These are phyloP conservation scores for Ceratosolen solmsi DNA, from an alignment of 1,140 invertebrate genomes.

Conservation along the genomic window DNA sequence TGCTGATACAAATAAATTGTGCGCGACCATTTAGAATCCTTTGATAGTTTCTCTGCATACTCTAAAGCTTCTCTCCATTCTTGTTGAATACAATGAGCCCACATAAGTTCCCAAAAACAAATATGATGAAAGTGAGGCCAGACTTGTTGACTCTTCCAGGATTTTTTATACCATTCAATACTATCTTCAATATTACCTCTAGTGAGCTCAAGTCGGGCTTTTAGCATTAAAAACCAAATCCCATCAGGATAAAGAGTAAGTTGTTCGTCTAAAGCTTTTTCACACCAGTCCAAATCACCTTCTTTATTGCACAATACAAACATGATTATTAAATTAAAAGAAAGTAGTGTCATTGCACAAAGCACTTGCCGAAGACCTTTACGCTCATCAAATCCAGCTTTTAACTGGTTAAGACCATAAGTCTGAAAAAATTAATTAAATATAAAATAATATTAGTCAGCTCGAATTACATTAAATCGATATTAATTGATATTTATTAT, in stretches of 20 bases:
- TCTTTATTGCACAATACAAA: slow-evolving; percentile 87
- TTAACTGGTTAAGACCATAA: slow-evolving; percentile 83
- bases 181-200: slow-evolving; percentile 85
- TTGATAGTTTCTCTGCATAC: slow-evolving; percentile 82
- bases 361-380: slow-evolving; percentile 88
- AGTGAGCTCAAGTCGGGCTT: slow-evolving; percentile 88
- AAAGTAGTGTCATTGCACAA: slow-evolving; percentile 86
- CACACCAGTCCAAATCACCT: slow-evolving; percentile 84
- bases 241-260: slow-evolving; percentile 86
- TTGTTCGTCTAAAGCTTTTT: slow-evolving; percentile 82
- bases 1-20: slow-evolving; percentile 94
- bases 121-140: slow-evolving; percentile 97
- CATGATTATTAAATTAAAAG: slow-evolving; percentile 88
- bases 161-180: slow-evolving; percentile 85
- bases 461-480: background rate
- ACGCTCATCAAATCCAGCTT: slow-evolving; percentile 79
- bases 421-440: slow-evolving; percentile 71
- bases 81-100: slow-evolving; percentile 82
- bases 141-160: slow-evolving; percentile 87
- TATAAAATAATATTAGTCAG: background rate
- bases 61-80: slow-evolving; percentile 83
- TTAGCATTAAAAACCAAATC: slow-evolving; percentile 94
- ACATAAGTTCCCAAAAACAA: slow-evolving; percentile 96
- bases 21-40: slow-evolving; percentile 91
- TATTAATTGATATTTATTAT: too few species aligned